Evolutionary conservation across 1,140 invertebrate species (phyloP).

Genomic region (Melanaphis sacchari): DNA sequence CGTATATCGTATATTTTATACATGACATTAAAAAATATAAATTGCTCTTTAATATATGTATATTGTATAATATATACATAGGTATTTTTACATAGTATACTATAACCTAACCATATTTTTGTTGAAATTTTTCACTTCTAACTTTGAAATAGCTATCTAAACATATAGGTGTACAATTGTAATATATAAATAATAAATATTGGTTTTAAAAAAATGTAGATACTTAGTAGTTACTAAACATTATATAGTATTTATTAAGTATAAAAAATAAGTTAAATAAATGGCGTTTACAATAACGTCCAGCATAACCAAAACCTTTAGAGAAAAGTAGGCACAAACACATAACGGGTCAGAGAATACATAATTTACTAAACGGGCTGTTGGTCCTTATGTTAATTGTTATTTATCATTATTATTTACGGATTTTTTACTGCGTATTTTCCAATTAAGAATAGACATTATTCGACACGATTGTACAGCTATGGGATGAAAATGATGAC

Average conservation of each 20-base stretch:
- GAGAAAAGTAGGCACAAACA: background rate
- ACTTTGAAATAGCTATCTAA: background rate
- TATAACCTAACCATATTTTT: background rate
- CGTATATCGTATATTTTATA: background rate
- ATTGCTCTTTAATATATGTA: background rate
- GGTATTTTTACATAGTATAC: background rate
- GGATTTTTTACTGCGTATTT: background rate
- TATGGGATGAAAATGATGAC: background rate
- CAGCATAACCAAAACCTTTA: background rate
- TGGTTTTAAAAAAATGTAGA: background rate
- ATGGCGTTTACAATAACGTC: background rate
- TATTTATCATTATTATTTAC: background rate
- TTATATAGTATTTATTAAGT: background rate
- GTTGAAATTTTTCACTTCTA: background rate
- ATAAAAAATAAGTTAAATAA: background rate
- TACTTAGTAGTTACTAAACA: background rate
- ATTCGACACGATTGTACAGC: background rate
- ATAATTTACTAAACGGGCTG: background rate
- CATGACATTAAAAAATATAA: background rate
- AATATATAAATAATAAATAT: background rate
- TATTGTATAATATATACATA: no score
- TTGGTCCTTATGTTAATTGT: background rate
- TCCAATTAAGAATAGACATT: background rate
- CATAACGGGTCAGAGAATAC: background rate
- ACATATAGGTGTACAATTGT: background rate